phyloP scores from a whole-genome alignment of 2,888 invertebrate species.

The Resseliella maxima region DNA sequence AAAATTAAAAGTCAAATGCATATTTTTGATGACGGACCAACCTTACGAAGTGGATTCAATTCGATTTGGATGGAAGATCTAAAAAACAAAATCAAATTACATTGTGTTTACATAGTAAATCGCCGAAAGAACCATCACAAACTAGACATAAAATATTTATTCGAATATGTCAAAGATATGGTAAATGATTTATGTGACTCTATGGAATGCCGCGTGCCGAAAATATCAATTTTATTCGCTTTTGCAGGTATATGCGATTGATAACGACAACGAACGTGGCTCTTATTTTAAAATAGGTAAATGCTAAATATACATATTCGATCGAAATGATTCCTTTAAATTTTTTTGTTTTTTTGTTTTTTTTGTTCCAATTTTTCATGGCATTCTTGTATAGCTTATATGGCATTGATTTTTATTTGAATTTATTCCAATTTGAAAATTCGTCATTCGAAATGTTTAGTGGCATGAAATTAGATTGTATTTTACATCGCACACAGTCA shows the following conservation, averaged over 20 bases:
- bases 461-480: too few species aligned
- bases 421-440: too few species aligned
- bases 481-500: too few species aligned
- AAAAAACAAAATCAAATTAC: constrained; percentile 15
- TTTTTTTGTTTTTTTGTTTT: too few species aligned
- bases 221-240: not conserved
- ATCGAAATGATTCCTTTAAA: too few species aligned
- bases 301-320: too few species aligned
- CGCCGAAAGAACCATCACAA: not conserved
- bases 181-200: constrained; percentile 32
- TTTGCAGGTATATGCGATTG: constrained; percentile 13
- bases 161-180: constrained; percentile 44
- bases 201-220: not conserved
- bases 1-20: not conserved
- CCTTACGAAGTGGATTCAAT: not conserved
- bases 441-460: too few species aligned
- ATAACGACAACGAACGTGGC: not conserved
- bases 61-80: not conserved
- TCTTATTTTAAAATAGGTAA: too few species aligned
- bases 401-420: too few species aligned
- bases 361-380: too few species aligned
- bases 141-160: constrained; percentile 47
- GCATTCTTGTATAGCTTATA: too few species aligned
- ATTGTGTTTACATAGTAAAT: not conserved
- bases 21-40: not conserved